Evolutionary conservation across 2,113 vertebrate species (phyloP), one percentile per base, ranked within the genome.

Genomic region (Pungitius pungitius): DNA sequence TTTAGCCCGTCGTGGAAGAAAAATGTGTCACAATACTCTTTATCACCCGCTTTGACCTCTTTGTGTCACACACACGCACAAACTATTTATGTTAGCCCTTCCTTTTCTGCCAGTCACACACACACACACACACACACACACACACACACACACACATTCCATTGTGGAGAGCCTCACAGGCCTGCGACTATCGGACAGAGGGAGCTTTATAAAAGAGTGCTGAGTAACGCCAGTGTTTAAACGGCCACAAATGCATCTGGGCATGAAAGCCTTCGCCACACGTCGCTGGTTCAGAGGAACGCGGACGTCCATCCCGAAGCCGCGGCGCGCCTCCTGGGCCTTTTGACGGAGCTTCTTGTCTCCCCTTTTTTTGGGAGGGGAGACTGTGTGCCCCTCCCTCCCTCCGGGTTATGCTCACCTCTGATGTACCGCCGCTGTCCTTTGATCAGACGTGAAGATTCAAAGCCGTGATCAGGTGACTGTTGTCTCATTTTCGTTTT

Each of bases 151-250:
- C 81, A 65, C 56, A 2, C 43, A n/a, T 30, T 69, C 61, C 61
- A 85, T 89, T 90, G 86, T 87, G 12, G 54, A 82, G 63, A 51
- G 74, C 11, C 76, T 86, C 63, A 90, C 87, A 91, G 77, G 70
- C 81, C 30, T 71, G 61, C 76, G 77, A 80, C 80, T 87, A 82
- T 91, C 67, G 54, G n/a, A 80, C 87, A 84, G 76, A 85, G 80
- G 33, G 69, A 1, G 73, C 81, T 85, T 85, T 86, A 80, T 69
- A 86, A 66, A 56, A 61, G 79, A 78, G 79, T 82, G 87, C 83
- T 90, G 87, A 90, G 78, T 88, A 87, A 89, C 87, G 60, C 71
- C 69, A 87, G 82, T 86, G 90, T 91, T 90, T 82, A 63, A 84
- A 69, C 61, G 62, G 74, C 45, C 68, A 72, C 39, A 79, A 83